phyloP scores from a whole-genome alignment of 2,888 invertebrate species.

The Enchytraeus crypticus region DNA sequence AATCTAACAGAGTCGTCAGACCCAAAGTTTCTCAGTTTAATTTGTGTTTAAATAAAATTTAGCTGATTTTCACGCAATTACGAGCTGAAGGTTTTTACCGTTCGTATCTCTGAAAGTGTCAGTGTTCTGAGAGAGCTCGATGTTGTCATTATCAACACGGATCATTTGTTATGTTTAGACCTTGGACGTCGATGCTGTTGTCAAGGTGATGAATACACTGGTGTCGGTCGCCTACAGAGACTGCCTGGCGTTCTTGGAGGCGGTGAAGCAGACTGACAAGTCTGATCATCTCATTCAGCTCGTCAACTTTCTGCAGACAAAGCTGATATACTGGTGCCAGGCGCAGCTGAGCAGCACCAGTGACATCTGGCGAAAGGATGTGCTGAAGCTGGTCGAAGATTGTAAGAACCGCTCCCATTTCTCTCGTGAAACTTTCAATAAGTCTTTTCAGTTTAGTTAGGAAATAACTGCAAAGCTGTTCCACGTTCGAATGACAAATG shows the following conservation, averaged over 20 bases:
- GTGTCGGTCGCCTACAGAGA: conserved; percentile 42
- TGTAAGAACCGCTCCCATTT: too few relatives aligned
- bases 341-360: neutral
- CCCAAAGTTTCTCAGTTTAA: too few relatives aligned
- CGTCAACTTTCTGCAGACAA: conserved; percentile 43
- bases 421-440: too few relatives aligned
- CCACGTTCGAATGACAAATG: too few relatives aligned
- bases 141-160: neutral
- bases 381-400: neutral
- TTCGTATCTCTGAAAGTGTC: neutral
- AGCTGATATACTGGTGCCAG: conserved; percentile 41
- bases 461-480: too few relatives aligned
- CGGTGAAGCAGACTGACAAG: conserved; percentile 28
- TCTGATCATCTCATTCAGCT: conserved; percentile 41
- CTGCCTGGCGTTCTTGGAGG: conserved; percentile 29
- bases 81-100: neutral
- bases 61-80: too few relatives aligned
- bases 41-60: too few relatives aligned
- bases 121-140: neutral
- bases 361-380: neutral
- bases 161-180: conserved; percentile 30
- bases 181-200: conserved; percentile 33
- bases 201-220: conserved; percentile 44
- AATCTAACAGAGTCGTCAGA: too few relatives aligned
- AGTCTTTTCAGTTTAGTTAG: too few relatives aligned